Evolutionary conservation across 2,888 invertebrate genomes (phyloP).

Genomic region (Hesperia comma): DNA sequence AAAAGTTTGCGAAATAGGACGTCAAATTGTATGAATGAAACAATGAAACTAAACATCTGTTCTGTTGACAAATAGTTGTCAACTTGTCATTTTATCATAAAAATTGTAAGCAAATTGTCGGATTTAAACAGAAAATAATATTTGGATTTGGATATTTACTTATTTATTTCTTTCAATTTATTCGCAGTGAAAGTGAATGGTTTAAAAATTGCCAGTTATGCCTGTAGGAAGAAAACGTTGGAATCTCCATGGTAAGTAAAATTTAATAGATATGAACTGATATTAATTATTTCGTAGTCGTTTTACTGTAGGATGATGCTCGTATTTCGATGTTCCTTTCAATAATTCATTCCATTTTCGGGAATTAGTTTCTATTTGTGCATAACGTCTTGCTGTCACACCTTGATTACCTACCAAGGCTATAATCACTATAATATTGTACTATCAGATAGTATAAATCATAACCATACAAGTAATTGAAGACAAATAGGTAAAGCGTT

Average conservation of each 20-base stretch:
- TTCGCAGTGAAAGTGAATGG: slow-evolving; percentile 11
- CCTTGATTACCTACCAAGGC: too few relatives aligned
- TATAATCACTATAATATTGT: too few relatives aligned
- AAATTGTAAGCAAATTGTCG: slow-evolving; percentile 37
- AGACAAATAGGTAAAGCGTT: too few relatives aligned
- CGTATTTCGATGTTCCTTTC: too few relatives aligned
- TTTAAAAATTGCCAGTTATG: slow-evolving; percentile 53
- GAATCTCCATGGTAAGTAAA: slow-evolving; percentile 88
- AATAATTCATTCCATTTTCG: too few relatives aligned
- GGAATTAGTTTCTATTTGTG: too few relatives aligned
- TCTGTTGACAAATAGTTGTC: slow-evolving; percentile 26
- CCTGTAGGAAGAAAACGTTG: slow-evolving; percentile 89
- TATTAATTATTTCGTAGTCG: background rate
- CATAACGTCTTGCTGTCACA: too few relatives aligned
- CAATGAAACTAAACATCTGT: slow-evolving; percentile 6
- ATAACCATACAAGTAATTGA: too few relatives aligned
- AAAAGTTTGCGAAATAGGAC: slow-evolving; percentile 20
- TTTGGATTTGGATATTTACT: background rate
- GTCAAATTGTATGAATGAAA: slow-evolving; percentile 26
- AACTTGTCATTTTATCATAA: slow-evolving; percentile 36
- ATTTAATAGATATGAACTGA: background rate
- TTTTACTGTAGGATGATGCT: background rate
- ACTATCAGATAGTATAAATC: too few relatives aligned
- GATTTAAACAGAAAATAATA: slow-evolving; percentile 23
- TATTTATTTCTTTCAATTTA: slow-evolving; percentile 21